These are phyloP conservation scores for Wiebesia pumilae DNA, from an alignment of 1,140 invertebrate species.

Conservation along the genomic window DNA sequence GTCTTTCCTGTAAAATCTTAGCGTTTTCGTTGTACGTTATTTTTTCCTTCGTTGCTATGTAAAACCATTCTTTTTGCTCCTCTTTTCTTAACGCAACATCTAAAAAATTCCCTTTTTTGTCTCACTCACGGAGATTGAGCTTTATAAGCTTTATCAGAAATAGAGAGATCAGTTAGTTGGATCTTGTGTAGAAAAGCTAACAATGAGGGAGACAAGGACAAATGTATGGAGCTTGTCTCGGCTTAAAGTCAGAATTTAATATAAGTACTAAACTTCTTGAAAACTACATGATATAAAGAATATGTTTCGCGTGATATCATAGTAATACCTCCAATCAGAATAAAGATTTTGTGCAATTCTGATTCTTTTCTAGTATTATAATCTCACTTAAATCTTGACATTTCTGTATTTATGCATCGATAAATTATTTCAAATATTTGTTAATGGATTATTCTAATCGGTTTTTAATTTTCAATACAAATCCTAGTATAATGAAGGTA, in stretches of 20 bases:
- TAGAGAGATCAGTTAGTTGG: slow-evolving; percentile 35
- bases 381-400: too few relatives aligned
- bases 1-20: neutral
- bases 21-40: neutral
- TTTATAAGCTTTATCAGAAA: slow-evolving; percentile 55
- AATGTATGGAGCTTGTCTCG: neutral
- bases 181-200: neutral
- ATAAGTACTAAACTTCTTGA: slow-evolving; percentile 49
- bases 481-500: too few relatives aligned
- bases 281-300: neutral
- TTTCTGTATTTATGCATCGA: too few relatives aligned
- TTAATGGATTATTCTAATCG: too few relatives aligned
- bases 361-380: too few relatives aligned
- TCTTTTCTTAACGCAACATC: neutral
- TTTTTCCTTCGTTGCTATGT: neutral
- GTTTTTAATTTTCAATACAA: too few relatives aligned
- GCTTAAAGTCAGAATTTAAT: slow-evolving; percentile 38
- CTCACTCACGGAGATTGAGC: slow-evolving; percentile 46
- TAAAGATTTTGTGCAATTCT: too few relatives aligned
- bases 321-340: too few relatives aligned
- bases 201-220: neutral
- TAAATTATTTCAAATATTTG: too few relatives aligned
- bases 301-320: too few relatives aligned
- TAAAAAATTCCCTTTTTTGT: neutral
- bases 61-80: neutral